Conservation (phyloP, 1,140 invertebrate species). For the Lasaia peninsularis region DNA sequence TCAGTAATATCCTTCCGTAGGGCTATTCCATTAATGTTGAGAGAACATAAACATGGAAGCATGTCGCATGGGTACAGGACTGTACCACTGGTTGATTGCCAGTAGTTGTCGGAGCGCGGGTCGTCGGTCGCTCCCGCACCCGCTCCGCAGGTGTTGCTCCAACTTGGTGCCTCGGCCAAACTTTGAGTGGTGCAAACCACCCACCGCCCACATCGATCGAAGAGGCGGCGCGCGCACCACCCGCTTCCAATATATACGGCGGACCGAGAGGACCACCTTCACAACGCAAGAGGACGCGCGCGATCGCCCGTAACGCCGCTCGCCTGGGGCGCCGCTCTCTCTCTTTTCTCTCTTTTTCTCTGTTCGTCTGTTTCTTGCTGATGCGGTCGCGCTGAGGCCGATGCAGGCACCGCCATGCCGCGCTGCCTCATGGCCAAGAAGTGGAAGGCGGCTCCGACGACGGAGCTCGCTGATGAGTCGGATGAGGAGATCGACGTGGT, state of each 20-base stretch:
- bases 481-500: conserved; percentile 92
- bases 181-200: conserved; percentile 48
- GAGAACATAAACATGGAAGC: not conserved
- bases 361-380: conserved; percentile 72
- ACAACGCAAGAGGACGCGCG: conserved; percentile 78
- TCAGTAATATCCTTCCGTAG: no score
- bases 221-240: conserved; percentile 63
- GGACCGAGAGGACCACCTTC: conserved; percentile 47
- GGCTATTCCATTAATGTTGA: no score
- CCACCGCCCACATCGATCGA: conserved; percentile 61
- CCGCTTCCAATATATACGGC: conserved; percentile 66
- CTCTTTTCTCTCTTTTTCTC: conserved; percentile 73
- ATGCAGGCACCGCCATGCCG: conserved; percentile 83
- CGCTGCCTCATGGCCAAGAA: conserved; percentile 94
- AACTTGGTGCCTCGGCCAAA: conserved; percentile 57
- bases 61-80: conserved; percentile 20
- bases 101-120: conserved; percentile 38
- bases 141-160: conserved; percentile 45
- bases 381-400: conserved; percentile 68
- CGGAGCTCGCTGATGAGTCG: conserved; percentile 84
- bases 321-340: conserved; percentile 70
- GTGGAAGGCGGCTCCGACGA: conserved; percentile 91
- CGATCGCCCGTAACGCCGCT: conserved; percentile 66
- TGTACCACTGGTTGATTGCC: conserved; percentile 60
- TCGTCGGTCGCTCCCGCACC: conserved; percentile 26